Evolutionary conservation across 2,888 invertebrate genomes (phyloP), one percentile per base, ranked within the genome.

Genomic region (Hetaerina titia): DNA sequence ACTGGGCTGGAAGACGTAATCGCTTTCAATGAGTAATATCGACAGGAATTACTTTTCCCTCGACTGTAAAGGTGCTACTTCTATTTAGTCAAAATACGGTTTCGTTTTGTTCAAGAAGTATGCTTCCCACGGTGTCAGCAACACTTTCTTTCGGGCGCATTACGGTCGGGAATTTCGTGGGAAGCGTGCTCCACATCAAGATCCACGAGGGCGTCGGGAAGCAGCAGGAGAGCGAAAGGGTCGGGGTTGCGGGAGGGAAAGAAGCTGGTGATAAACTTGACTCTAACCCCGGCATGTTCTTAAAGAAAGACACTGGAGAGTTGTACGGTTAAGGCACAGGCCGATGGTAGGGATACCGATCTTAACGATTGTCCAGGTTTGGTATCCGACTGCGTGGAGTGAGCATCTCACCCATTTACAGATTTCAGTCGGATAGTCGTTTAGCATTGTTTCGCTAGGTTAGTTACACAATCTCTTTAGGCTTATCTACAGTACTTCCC

Each of bases 321-420:
- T 81, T 81, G 31, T 81, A 81, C 81, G 25, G 81, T 81, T 81
- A 81, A 81, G 81, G n/a, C 31, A 13, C 81, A 25, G 31, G 25
- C 81, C 81, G 81, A 31, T 81, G 81, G 81, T 31, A 25, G 31
- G 81, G 81, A 31, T 81, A 31, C 81, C 81, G 81, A 81, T 81
- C 81, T 81, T 81, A 81, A 81, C 81, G 81, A 81, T 81, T 31
- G 81, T 31, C 81, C 81, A 81, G 9, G 81, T 81, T 81, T 81
- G 81, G 81, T 81, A 81, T 81, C 81, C 81, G 13, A 31, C 15
- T 31, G 31, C 25, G 31, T 25, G 7, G 81, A 22, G 4, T 81
- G 81, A 15, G 31, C 31, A 81, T 81, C 81, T 81, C 25, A 81
- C 81, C 31, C 25, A 31, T 81, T 81, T 31, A 31, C 81, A 81